Evolutionary conservation across 1,140 invertebrate genomes (phyloP), one percentile per base, ranked within the genome.

Genomic region (Dreissena polymorpha): DNA sequence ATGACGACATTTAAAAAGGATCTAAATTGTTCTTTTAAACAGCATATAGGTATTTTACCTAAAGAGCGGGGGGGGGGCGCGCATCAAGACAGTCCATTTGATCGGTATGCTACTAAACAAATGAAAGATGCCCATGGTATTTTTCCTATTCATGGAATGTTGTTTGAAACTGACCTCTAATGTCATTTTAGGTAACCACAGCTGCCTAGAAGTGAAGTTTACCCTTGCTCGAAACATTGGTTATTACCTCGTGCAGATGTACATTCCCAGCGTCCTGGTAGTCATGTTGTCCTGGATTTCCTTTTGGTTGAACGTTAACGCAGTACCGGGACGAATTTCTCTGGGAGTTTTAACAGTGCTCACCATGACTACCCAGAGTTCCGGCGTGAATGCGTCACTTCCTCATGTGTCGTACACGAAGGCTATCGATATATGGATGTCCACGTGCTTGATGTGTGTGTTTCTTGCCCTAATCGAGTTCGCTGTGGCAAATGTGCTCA

Each of bases 351-450:
- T 91, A 39, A 91, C 89, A 1, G 90, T 91, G 10, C 88, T 91
- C 51, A 91, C 91, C 21, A 89, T 91, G 88, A 91, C 90, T 10
- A 91, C 90, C 14, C 91, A 91, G 64, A 91, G 88, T 74, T 90
- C 90, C 7, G 86, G 85, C n/a, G 88, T 88, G 12, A 88, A 89
- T 73, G 87, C 86, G 29, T 86, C 89, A 14, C 84, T 90, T 21
- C 88, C 87, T 10, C 78, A 90, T 18, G 90, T 91, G 23, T 91
- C 90, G 29, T 92, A 92, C 77, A 91, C 89, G 0, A 92, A 92
- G 75, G 91, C 91, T 13, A 92, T 92, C 29, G 91, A 92, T 77
- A 91, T 92, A 23, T 92, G 91, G 91, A 92, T 91, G 88, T 89
- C 89, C 16, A 88, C 89, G 7, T 91, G 91, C 68, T 86, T 92